Evolutionary conservation across 2,113 vertebrate genomes (phyloP).

Genomic region (Myrmecophaga tridactyla): DNA sequence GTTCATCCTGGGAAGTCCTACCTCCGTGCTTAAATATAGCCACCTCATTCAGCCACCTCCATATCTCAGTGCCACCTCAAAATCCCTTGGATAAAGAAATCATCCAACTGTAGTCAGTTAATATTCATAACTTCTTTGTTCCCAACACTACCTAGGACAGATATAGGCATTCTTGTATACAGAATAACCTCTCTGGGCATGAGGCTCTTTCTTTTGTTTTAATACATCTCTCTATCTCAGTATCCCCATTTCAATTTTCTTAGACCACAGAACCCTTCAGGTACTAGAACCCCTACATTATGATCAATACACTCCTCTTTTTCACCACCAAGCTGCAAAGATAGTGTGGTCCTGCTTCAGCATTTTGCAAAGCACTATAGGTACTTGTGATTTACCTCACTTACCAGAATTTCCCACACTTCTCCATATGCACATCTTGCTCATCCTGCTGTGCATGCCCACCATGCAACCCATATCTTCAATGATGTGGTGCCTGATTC

Average conservation of each 20-base stretch:
- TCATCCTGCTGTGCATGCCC: not conserved
- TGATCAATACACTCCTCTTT: not conserved
- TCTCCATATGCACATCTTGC: not conserved
- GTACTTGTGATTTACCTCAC: not conserved
- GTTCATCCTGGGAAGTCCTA: not conserved
- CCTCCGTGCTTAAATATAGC: not conserved
- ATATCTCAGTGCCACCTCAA: not conserved
- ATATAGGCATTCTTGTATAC: not conserved
- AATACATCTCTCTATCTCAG: not conserved
- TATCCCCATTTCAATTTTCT: not conserved
- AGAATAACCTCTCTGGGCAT: not conserved
- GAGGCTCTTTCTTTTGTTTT: not conserved
- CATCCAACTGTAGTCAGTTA: not conserved
- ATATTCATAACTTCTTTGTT: constrained; percentile 40
- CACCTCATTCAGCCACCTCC: not conserved
- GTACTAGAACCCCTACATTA: not conserved
- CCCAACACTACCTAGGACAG: not conserved
- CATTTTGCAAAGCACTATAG: not conserved
- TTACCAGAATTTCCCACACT: not conserved
- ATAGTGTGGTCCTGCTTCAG: not conserved
- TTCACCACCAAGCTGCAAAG: not conserved
- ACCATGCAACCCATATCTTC: not conserved
- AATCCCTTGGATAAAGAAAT: not conserved
- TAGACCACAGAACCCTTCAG: constrained; percentile 9
- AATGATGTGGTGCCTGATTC: not conserved